Percentiles rank a stretch among this genome's conserved stretches.
Evolutionary conservation across 2,888 invertebrate genomes (phyloP).

Genomic region (Andricus curvator): DNA sequence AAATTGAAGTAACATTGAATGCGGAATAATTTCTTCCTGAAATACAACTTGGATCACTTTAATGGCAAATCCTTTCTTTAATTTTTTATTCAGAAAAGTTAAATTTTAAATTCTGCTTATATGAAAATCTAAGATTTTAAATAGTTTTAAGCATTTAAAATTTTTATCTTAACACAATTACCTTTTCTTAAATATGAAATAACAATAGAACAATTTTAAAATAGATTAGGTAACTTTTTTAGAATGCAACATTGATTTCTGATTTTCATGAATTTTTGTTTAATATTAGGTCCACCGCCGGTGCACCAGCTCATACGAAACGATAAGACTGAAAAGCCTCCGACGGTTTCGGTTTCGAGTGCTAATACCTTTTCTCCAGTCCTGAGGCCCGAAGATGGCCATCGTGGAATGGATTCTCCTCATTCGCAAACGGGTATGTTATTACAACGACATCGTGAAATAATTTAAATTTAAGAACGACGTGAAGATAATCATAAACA

Average conservation of each 20-base stretch:
- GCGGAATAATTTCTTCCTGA: too few species aligned
- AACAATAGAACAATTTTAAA: too few species aligned
- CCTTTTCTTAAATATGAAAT: too few species aligned
- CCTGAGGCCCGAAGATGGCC: constrained; percentile 75
- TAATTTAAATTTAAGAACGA: constrained; percentile 23
- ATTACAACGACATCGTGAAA: constrained; percentile 33
- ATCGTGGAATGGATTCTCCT: constrained; percentile 76
- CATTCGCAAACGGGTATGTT: constrained; percentile 77
- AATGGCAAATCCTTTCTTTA: too few species aligned
- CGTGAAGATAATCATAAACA: constrained; percentile 42
- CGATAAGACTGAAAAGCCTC: constrained; percentile 78
- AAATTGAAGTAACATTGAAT: too few species aligned
- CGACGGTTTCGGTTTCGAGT: constrained; percentile 76
- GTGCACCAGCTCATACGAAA: constrained; percentile 77
- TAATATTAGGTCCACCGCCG: constrained; percentile 73
- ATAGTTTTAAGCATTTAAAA: too few species aligned
- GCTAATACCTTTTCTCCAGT: constrained; percentile 76
- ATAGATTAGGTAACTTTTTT: neutral
- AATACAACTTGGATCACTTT: too few species aligned
- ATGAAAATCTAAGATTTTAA: too few species aligned
- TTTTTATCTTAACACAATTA: too few species aligned
- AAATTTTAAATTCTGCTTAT: too few species aligned
- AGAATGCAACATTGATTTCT: neutral
- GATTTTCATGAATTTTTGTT: neutral
- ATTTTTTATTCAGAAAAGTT: too few species aligned